A percentile compares a stretch with the other conserved stretches of the same genome.
Conservation (phyloP, 2,797 vertebrate species). For the Catostomus latipinnis region DNA sequence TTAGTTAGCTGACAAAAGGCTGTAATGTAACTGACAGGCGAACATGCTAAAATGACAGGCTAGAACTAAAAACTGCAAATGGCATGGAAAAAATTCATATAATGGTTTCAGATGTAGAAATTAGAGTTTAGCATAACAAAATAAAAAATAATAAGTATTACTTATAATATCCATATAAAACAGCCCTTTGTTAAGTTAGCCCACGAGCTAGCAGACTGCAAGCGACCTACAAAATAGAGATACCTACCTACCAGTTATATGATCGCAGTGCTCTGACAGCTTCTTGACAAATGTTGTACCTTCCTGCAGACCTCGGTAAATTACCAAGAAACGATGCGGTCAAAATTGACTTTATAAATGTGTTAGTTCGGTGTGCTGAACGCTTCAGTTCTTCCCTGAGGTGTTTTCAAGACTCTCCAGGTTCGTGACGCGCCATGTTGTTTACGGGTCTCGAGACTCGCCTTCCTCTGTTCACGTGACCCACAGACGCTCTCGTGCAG, state of each 20-base stretch:
- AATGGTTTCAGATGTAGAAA: neutral
- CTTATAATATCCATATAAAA: neutral
- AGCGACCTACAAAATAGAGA: constrained; percentile 25
- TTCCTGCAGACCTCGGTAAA: constrained; percentile 8
- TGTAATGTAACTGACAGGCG: constrained; percentile 9
- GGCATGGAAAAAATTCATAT: neutral
- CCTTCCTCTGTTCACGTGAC: constrained; percentile 53
- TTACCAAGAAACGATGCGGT: neutral
- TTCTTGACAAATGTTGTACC: constrained; percentile 1
- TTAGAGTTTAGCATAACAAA: neutral
- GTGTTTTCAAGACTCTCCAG: constrained; percentile 52
- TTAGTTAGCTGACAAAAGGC: neutral
- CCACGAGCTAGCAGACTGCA: constrained; percentile 16
- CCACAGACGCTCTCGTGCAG: neutral
- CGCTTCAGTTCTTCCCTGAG: constrained; percentile 28
- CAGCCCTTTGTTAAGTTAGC: constrained; percentile 27
- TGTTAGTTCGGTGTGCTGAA: too few relatives aligned
- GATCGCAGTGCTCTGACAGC: constrained; percentile 38
- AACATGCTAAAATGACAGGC: neutral
- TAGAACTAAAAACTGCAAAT: constrained; percentile 1
- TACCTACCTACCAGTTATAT: constrained; percentile 25
- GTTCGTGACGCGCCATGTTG: constrained; percentile 79
- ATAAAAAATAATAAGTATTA: neutral
- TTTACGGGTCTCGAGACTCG: constrained; percentile 73
- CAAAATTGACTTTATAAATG: neutral